A percentile compares a stretch with the other conserved stretches of the same genome.
These are phyloP conservation scores for Periphyllus acericola DNA, from an alignment of 2,888 invertebrate species.

Conservation along the genomic window DNA sequence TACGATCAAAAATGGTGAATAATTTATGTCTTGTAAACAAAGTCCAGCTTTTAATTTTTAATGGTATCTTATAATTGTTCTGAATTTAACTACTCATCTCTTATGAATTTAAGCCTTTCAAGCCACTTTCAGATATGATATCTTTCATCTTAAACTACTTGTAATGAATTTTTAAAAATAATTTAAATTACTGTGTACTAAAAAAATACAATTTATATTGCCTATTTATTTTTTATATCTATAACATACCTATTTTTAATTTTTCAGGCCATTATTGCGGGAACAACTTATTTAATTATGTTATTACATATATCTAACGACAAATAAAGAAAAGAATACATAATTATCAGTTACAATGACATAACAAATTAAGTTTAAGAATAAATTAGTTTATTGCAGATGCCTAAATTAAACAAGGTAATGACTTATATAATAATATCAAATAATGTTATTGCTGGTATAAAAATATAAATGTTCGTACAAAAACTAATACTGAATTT, in stretches of 20 bases:
- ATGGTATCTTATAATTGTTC: too few species aligned
- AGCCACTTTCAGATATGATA: too few species aligned
- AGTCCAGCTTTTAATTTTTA: too few species aligned
- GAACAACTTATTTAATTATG: conserved; percentile 63
- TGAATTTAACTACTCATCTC: too few species aligned
- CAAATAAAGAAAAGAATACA: conserved; percentile 37
- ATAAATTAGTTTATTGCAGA: not conserved
- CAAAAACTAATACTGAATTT: not conserved
- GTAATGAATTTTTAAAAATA: too few species aligned
- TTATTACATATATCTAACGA: conserved; percentile 62
- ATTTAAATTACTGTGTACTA: too few species aligned
- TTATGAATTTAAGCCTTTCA: too few species aligned
- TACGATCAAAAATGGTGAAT: too few species aligned
- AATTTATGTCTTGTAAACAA: too few species aligned
- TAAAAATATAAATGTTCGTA: not conserved
- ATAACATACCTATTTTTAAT: not conserved
- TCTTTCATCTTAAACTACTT: too few species aligned
- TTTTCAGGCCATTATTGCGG: conserved; percentile 63
- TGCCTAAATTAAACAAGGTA: not conserved
- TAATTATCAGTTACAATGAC: not conserved
- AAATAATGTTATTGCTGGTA: not conserved
- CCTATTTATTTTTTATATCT: too few species aligned
- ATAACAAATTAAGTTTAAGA: not conserved
- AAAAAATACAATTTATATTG: too few species aligned
- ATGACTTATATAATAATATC: not conserved